These are phyloP conservation scores for Seriola dumerili DNA, from an alignment of 2,113 vertebrate genomes.

Conservation along the genomic window DNA sequence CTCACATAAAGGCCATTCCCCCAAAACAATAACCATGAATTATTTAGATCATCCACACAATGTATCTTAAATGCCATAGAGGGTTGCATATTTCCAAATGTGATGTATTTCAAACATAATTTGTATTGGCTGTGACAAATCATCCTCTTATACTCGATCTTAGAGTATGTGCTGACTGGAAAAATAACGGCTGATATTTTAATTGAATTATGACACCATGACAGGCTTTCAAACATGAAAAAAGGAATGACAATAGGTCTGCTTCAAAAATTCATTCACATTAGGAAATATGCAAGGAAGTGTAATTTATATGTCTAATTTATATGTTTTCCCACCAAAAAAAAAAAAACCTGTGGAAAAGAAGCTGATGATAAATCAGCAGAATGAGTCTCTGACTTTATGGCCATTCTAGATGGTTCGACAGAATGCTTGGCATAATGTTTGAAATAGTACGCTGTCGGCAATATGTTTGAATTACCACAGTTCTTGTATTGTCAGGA, in stretches of 20 bases:
- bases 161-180: neutral
- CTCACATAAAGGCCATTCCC: slow-evolving; percentile 1
- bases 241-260: slow-evolving; percentile 23
- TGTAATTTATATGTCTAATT: slow-evolving; percentile 60
- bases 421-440: slow-evolving; percentile 64
- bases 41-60: slow-evolving; percentile 29
- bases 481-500: slow-evolving; percentile 61
- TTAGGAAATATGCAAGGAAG: slow-evolving; percentile 46
- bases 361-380: slow-evolving; percentile 62
- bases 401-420: slow-evolving; percentile 49
- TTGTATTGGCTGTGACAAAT: slow-evolving; percentile 34
- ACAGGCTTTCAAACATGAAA: slow-evolving; percentile 46
- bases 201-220: slow-evolving; percentile 53
- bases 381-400: slow-evolving; percentile 70
- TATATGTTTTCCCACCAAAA: slow-evolving; percentile 64
- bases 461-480: slow-evolving; percentile 74
- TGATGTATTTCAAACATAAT: slow-evolving; percentile 36
- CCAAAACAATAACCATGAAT: slow-evolving; percentile 16
- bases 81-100: slow-evolving; percentile 4
- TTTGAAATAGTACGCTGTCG: slow-evolving; percentile 61
- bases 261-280: slow-evolving; percentile 51
- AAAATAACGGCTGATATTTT: slow-evolving; percentile 41
- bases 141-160: neutral
- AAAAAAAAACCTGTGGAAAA: slow-evolving; percentile 60
- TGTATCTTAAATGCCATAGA: slow-evolving; percentile 9